Conservation (phyloP, 2,113 vertebrate genomes). For the Podiceps cristatus region DNA sequence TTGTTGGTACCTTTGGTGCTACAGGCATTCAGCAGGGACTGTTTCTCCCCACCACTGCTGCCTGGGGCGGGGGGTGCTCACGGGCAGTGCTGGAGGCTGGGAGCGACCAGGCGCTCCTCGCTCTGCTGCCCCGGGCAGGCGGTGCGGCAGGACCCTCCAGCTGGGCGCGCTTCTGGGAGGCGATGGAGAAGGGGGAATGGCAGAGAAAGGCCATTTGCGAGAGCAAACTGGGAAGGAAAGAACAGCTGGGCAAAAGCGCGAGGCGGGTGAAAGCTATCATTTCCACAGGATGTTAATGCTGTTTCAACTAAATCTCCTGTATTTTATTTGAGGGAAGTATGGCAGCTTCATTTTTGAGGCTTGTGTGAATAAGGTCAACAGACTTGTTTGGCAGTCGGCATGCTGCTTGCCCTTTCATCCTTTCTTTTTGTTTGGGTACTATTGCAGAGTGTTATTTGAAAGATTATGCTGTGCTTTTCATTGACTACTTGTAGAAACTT, state of each 20-base stretch:
- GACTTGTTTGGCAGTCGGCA: not conserved
- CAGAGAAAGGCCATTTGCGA: not conserved
- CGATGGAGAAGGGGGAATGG: not conserved
- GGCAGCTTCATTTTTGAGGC: not conserved
- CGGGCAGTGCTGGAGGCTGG: not conserved
- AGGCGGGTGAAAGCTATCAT: rapidly evolving
- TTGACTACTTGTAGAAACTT: not conserved
- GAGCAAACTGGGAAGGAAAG: not conserved
- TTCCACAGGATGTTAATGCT: not conserved
- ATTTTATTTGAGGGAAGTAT: not conserved
- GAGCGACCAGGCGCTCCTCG: too few relatives aligned
- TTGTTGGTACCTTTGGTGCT: not conserved
- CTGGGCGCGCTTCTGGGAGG: not conserved
- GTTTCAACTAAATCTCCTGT: not conserved
- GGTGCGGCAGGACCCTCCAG: not conserved
- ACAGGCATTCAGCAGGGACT: not conserved
- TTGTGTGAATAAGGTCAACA: not conserved
- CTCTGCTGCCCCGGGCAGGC: rapidly evolving
- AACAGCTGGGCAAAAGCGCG: not conserved
- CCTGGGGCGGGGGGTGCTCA: not conserved
- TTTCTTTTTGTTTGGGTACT: conserved; percentile 5
- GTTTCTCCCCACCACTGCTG: not conserved
- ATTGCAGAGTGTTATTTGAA: not conserved
- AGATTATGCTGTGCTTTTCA: not conserved
- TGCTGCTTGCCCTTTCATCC: not conserved